Conservation (phyloP, 2,113 vertebrate genomes). For the Cryptomyrus ogoouensis region DNA sequence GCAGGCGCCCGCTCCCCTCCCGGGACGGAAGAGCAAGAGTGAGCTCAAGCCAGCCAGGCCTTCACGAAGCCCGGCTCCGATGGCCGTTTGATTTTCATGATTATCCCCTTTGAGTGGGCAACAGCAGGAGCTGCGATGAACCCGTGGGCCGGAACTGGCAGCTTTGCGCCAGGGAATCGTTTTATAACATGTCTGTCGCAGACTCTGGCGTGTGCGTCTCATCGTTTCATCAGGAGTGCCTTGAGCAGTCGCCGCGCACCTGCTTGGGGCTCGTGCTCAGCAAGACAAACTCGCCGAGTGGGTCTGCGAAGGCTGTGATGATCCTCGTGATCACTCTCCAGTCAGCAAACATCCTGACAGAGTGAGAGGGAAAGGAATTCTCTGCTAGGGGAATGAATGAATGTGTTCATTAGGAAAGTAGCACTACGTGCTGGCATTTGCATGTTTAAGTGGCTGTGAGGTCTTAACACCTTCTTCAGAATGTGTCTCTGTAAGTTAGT, state of each 20-base stretch:
- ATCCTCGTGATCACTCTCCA: neutral
- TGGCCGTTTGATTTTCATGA: neutral
- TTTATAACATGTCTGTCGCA: neutral
- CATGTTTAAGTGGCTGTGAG: neutral
- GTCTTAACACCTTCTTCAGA: neutral
- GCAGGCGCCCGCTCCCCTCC: constrained; percentile 45
- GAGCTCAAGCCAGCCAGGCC: neutral
- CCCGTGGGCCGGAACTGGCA: neutral
- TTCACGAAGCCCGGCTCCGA: neutral
- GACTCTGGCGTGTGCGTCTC: neutral
- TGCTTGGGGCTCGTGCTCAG: neutral
- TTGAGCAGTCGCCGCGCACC: neutral
- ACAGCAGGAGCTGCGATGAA: neutral
- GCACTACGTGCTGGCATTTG: neutral
- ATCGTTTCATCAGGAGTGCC: neutral
- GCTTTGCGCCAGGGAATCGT: neutral
- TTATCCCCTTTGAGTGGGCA: neutral
- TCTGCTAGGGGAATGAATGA: neutral
- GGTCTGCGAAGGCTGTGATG: neutral
- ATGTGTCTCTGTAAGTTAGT: constrained; percentile 5
- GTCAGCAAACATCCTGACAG: neutral
- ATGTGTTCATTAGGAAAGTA: neutral
- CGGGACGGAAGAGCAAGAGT: neutral
- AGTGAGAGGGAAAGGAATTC: neutral
- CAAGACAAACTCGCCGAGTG: neutral